These are phyloP conservation scores for Thecophora atra DNA, from an alignment of 2,888 invertebrate species.

Conservation along the genomic window DNA sequence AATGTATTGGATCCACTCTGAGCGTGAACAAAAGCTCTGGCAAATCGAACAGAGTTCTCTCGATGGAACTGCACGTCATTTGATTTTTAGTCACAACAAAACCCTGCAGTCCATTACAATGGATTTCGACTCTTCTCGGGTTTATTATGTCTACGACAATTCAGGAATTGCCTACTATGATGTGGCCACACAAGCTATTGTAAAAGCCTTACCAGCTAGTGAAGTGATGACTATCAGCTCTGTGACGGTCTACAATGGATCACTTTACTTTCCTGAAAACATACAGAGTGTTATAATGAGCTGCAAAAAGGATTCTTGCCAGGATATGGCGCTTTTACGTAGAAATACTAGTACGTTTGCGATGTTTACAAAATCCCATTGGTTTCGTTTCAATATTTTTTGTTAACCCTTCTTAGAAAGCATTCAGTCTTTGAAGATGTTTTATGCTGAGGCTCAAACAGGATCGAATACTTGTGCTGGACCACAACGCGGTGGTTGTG, in stretches of 20 bases:
- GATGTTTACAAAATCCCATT: constrained; percentile 59
- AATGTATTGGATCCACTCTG: constrained; percentile 70
- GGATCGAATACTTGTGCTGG: constrained; percentile 71
- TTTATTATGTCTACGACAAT: constrained; percentile 77
- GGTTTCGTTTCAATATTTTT: not conserved
- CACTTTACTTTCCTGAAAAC: constrained; percentile 76
- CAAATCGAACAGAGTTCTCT: constrained; percentile 73
- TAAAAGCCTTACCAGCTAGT: constrained; percentile 57
- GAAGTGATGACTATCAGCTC: constrained; percentile 67
- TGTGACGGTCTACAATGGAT: constrained; percentile 73
- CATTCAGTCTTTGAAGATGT: constrained; percentile 75
- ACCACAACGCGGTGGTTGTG: constrained; percentile 70
- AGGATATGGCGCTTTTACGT: constrained; percentile 66
- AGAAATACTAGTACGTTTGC: constrained; percentile 69
- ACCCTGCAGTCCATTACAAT: constrained; percentile 70
- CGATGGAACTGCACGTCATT: constrained; percentile 71
- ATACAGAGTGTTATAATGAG: constrained; percentile 72
- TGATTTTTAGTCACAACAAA: constrained; percentile 55
- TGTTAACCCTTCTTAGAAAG: constrained; percentile 65
- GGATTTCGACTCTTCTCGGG: constrained; percentile 70
- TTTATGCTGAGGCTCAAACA: constrained; percentile 74
- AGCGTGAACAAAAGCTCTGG: constrained; percentile 58
- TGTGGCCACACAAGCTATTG: constrained; percentile 62
- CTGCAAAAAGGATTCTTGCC: constrained; percentile 71
- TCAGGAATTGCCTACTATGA: constrained; percentile 72